These are phyloP conservation scores for Stenopsyche tienmushanensis DNA, from an alignment of 1,140 invertebrate species.

Conservation along the genomic window DNA sequence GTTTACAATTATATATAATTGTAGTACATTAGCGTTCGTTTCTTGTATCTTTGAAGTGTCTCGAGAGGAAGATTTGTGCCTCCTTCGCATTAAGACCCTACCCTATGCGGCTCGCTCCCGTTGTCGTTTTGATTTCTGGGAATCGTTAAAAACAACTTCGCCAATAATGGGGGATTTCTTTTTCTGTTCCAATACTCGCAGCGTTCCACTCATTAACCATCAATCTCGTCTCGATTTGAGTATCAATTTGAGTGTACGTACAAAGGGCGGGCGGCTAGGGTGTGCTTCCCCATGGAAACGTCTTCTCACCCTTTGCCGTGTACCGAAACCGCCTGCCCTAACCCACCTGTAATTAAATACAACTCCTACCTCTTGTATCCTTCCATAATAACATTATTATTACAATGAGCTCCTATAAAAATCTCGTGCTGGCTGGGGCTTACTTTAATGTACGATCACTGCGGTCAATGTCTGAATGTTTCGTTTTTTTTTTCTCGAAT, in stretches of 20 bases:
- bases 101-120: no score
- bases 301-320: neutral
- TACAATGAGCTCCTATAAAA: conserved; percentile 27
- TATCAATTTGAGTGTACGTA: conserved; percentile 27
- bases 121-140: neutral
- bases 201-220: conserved; percentile 29
- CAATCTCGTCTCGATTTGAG: conserved; percentile 29
- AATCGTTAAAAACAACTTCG: conserved; percentile 16
- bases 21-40: no score
- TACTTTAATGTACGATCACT: neutral
- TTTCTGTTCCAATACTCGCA: conserved; percentile 3
- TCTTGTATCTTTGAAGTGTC: no score
- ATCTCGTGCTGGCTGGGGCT: conserved; percentile 12
- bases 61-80: no score
- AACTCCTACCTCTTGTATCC: conserved; percentile 10
- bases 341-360: conserved; percentile 30
- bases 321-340: neutral
- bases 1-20: no score
- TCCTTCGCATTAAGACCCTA: no score
- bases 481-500: no score
- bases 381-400: conserved; percentile 26
- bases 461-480: neutral
- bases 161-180: conserved; percentile 1
- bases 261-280: neutral
- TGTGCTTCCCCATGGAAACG: conserved; percentile 10